Evolutionary conservation across 2,888 invertebrate genomes (phyloP).

Genomic region (Incurvaria masculella): DNA sequence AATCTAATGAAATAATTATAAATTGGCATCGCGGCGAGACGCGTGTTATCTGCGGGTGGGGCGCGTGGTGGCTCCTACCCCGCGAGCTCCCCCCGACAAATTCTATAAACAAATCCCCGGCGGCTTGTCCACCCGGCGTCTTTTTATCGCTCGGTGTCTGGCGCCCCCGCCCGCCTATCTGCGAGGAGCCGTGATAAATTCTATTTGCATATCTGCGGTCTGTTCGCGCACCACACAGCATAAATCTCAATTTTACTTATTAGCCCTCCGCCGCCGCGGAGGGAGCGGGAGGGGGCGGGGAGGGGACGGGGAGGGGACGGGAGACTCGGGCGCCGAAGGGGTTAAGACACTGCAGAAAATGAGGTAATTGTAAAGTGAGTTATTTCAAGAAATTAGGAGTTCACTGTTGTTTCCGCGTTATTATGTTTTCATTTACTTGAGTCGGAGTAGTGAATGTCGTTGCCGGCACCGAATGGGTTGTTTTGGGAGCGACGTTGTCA

Average conservation of each 20-base stretch:
- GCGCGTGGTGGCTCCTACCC: too few species aligned
- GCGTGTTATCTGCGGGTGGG: neutral
- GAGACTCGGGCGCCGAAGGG: neutral
- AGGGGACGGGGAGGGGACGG: slow-evolving; percentile 19
- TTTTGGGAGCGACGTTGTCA: too few species aligned
- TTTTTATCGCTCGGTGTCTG: slow-evolving; percentile 52
- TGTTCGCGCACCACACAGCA: slow-evolving; percentile 20
- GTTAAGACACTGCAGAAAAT: neutral
- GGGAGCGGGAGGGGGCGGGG: slow-evolving; percentile 22
- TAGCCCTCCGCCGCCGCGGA: slow-evolving; percentile 33
- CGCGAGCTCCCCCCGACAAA: slow-evolving; percentile 31
- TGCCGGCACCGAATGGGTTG: too few species aligned
- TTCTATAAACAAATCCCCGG: slow-evolving; percentile 44
- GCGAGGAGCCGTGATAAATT: slow-evolving; percentile 25
- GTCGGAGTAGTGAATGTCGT: too few species aligned
- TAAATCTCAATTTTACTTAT: slow-evolving; percentile 57
- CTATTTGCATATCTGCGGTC: slow-evolving; percentile 55
- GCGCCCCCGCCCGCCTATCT: slow-evolving; percentile 20
- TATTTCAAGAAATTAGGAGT: neutral
- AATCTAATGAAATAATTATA: slow-evolving; percentile 38
- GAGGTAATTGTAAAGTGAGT: neutral
- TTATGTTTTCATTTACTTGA: too few species aligned
- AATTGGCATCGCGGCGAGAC: slow-evolving; percentile 20
- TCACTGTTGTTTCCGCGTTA: too few species aligned
- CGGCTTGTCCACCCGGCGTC: slow-evolving; percentile 31